Evolutionary conservation across 2,113 vertebrate species (phyloP), one percentile per base, ranked within the genome.

Genomic region (Gallinago paraguaiae): DNA sequence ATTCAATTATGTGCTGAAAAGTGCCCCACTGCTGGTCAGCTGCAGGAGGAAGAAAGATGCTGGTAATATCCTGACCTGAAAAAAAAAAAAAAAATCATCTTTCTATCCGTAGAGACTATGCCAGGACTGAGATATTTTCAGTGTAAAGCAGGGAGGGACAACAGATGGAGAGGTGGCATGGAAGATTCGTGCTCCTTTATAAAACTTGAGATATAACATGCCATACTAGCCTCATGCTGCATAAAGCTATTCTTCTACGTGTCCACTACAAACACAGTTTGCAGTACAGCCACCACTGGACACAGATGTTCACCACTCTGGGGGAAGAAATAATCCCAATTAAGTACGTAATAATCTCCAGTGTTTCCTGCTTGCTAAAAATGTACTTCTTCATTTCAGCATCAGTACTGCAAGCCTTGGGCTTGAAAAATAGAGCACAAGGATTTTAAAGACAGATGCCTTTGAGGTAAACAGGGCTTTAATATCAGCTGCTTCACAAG

Each of bases 381-480:
- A 60, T 3, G 4, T 35, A 60, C 39, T 46, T 87, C 53, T 86
- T 72, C 24, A 60, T 59, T 89, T 87, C 56, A 90, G 28, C 51
- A 74, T 35, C 45, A 54, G 59, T 41, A 74, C 2, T 69, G 54
- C 48, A 80, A 54, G 75, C 10, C 28, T 31, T 41, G 18, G 15
- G 7, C 86, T 90, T 80, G 79, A 92, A 94, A 93, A 92, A 78
- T 23, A n/a, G 91, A 93, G 35, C 25, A n/a, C n/a, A 56, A 54
- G 76, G 12, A 75, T 68, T 91, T 87, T 79, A 53, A 82, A 81
- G 76, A 74, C 48, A 75, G 76, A 60, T 64, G 22, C 33, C 60
- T 92, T 92, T 95, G 72, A 96, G 65, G 76, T 59, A 63, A 96
- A 53, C 64, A 83, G 46, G 23, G 37, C 82, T 88, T 86, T 71